A percentile compares a stretch with the other conserved stretches of the same genome.
phyloP scores from a whole-genome alignment of 2,888 invertebrate genomes.

The Drosophila infuscata region DNA sequence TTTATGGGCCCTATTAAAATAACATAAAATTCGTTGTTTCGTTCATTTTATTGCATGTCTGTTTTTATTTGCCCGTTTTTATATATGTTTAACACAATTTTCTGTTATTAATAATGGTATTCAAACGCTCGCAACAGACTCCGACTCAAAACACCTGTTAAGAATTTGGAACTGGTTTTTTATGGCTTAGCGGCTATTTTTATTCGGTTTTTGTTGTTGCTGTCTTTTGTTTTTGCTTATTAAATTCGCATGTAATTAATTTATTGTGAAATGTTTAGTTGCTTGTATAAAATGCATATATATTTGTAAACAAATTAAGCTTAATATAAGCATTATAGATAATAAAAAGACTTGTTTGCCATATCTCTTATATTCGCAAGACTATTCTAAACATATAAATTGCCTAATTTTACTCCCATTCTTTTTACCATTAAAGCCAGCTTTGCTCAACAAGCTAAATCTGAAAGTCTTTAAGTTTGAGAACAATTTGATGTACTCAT shows the following conservation, averaged over 20 bases:
- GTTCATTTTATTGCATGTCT: conserved; percentile 39
- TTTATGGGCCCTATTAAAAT: conserved; percentile 57
- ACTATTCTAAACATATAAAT: neutral
- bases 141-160: conserved; percentile 65
- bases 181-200: conserved; percentile 5
- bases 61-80: conserved; percentile 37
- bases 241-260: conserved; percentile 64
- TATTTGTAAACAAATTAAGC: neutral
- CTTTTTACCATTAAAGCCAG: conserved; percentile 1
- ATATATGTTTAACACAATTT: conserved; percentile 60
- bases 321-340: neutral
- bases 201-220: conserved; percentile 1
- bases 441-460: neutral
- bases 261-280: conserved; percentile 20
- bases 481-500: conserved; percentile 39
- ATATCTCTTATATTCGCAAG: no score
- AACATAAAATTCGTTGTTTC: conserved; percentile 53
- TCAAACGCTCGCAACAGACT: conserved; percentile 43
- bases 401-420: conserved; percentile 15
- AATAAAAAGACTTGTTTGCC: neutral
- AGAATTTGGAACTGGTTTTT: conserved; percentile 70
- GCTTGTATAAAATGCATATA: conserved; percentile 4
- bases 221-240: conserved; percentile 30
- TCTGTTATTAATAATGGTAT: conserved; percentile 67
- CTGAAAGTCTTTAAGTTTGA: conserved; percentile 13